Conservation (phyloP, 2,113 vertebrate genomes). For the Brachirus orientalis region DNA sequence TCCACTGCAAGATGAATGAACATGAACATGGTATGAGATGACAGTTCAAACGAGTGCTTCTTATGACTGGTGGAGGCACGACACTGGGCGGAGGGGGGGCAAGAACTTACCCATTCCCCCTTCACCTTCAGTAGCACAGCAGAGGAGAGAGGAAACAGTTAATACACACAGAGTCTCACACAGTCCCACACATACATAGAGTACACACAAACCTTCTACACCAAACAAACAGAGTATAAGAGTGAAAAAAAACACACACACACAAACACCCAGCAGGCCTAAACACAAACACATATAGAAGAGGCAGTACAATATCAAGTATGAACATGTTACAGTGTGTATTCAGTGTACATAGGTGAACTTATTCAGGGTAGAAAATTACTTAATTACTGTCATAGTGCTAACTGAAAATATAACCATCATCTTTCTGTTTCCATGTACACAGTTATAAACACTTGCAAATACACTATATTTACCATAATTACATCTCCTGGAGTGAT, state of each 20-base stretch:
- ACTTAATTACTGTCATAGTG: too few species aligned
- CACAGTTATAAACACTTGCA: not conserved
- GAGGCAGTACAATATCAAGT: too few species aligned
- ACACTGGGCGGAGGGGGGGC: constrained; percentile 45
- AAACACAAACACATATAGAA: too few species aligned
- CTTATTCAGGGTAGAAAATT: too few species aligned
- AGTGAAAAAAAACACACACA: constrained; percentile 1
- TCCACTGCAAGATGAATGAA: constrained; percentile 40
- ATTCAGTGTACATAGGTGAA: too few species aligned
- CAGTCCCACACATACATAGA: not conserved
- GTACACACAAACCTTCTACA: not conserved
- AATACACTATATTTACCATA: constrained; percentile 85
- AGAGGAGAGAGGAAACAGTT: constrained; percentile 84
- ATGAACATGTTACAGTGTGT: too few species aligned
- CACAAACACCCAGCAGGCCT: too few species aligned
- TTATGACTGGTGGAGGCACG: constrained; percentile 61
- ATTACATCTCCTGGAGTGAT: constrained; percentile 96
- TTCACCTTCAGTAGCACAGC: constrained; percentile 91
- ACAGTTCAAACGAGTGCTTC: constrained; percentile 34
- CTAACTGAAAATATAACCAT: not conserved
- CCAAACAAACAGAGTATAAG: not conserved
- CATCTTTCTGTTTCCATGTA: not conserved
- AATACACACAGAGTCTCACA: constrained; percentile 45
- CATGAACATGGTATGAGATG: constrained; percentile 37
- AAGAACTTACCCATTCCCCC: constrained; percentile 93